These are phyloP conservation scores for Empis stercorea DNA, from an alignment of 2,888 invertebrate species.

Conservation along the genomic window DNA sequence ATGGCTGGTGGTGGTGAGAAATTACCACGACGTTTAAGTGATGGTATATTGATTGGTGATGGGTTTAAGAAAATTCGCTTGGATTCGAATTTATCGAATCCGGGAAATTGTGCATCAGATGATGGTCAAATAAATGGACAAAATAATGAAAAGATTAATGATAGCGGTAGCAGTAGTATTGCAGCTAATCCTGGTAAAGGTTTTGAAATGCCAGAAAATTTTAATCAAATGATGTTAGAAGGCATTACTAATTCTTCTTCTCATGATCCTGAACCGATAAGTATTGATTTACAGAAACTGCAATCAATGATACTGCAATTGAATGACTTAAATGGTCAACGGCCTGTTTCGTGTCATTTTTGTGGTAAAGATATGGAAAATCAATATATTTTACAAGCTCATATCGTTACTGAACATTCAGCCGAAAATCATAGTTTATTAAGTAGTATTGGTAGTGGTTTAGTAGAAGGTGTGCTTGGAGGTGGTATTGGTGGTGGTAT, in stretches of 20 bases:
- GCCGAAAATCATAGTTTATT: slow-evolving; percentile 14
- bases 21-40: slow-evolving; percentile 6
- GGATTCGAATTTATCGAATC: not conserved
- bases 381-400: slow-evolving; percentile 48
- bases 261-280: slow-evolving; percentile 48
- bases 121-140: slow-evolving; percentile 12
- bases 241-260: not conserved
- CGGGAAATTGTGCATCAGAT: slow-evolving; percentile 10
- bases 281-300: slow-evolving; percentile 74
- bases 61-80: not conserved
- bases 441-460: too few species aligned
- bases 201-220: slow-evolving; percentile 5
- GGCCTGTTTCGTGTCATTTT: slow-evolving; percentile 46
- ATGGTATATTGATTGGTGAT: not conserved
- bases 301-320: slow-evolving; percentile 84
- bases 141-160: slow-evolving; percentile 13
- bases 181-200: not conserved
- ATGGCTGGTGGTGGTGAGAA: slow-evolving; percentile 33
- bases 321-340: slow-evolving; percentile 60
- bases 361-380: slow-evolving; percentile 62
- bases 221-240: slow-evolving; percentile 3
- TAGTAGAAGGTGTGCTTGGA: not conserved
- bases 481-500: not conserved
- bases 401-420: slow-evolving; percentile 32
- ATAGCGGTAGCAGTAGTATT: slow-evolving; percentile 10